Evolutionary conservation across 2,888 invertebrate species (phyloP), one percentile per base, ranked within the genome.

Genomic region (Lapara coniferarum): DNA sequence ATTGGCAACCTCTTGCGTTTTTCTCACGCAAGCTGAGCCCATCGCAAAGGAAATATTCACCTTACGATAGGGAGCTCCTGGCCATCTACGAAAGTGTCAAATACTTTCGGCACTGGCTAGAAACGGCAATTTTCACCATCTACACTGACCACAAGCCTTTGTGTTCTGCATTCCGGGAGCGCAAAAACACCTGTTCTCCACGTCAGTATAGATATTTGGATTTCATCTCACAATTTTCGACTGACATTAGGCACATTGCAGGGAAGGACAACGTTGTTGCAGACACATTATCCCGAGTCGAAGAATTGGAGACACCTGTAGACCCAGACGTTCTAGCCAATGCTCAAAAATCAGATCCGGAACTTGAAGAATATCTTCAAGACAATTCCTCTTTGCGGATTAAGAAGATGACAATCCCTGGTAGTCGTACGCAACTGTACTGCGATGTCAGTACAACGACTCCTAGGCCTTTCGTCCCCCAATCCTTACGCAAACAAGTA

Each of bases 191-290:
- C 25, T 57, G 69, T 37, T 67, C 71, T 8, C 75, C 73, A 7
- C 16, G 72, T 0, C 71, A 71, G 58, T 57, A 70, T 30, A 44
- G 68, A 6, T 68, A 74, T 16, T 55, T 73, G 2, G 56, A 69
- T 12, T 71, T 67, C 30, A 73, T 74, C 10, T 55, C 68, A 12
- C 72, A 74, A 56, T 74, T 71, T 56, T 70, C 69, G 1, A 71
- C 72, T 2, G 72, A 70, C 14, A 70, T 74, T 7, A 37, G 37
- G 37, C 37, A 37, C 37, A 37, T 37, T 8, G 5, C 37, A 7
- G 37, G 37, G 7, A 71, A 76, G 51, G 75, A 81, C 25, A 87
- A 89, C 63, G 70, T 80, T 0, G 82, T 85, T 0, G 86, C 86
- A 0, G 89, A 88, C n/a, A 7, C 52, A 7, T n/a, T n/a, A n/a